These are phyloP conservation scores for Aplodontia rufa DNA, from an alignment of 2,113 vertebrate genomes.

Conservation along the genomic window DNA sequence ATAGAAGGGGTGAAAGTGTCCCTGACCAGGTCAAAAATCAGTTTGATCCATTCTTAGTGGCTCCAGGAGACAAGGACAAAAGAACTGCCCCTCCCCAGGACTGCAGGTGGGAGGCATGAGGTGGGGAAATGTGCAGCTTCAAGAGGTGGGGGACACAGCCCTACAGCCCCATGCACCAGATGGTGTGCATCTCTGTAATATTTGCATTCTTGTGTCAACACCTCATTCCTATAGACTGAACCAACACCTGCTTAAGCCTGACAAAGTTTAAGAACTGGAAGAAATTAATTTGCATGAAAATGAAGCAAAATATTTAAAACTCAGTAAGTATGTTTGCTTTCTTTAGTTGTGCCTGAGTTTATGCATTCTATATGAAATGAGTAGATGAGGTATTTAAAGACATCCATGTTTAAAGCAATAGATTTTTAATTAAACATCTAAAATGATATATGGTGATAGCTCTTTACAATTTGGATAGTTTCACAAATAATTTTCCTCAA, in stretches of 20 bases:
- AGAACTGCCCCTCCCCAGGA: not conserved
- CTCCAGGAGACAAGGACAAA: not conserved
- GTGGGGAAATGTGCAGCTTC: not conserved
- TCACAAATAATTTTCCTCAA: slow-evolving; percentile 39
- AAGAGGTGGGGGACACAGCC: not conserved
- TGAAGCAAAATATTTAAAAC: slow-evolving; percentile 64
- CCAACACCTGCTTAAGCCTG: slow-evolving; percentile 32
- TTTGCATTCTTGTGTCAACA: slow-evolving; percentile 3
- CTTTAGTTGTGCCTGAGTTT: slow-evolving; percentile 36
- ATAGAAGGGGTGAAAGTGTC: not conserved
- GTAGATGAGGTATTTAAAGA: slow-evolving; percentile 38
- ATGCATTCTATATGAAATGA: slow-evolving; percentile 35
- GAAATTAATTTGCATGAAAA: slow-evolving; percentile 69
- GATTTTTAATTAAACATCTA: slow-evolving; percentile 53
- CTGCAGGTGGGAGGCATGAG: not conserved
- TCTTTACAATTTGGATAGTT: slow-evolving; percentile 22
- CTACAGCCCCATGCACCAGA: not conserved
- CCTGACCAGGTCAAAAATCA: not conserved
- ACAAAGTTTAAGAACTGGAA: slow-evolving; percentile 57
- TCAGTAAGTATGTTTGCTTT: slow-evolving; percentile 48
- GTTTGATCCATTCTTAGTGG: not conserved
- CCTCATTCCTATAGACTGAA: not conserved
- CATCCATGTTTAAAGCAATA: slow-evolving; percentile 35
- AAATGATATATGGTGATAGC: not conserved
- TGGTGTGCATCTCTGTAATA: not conserved